Conservation (phyloP, 2,113 vertebrate species). For the Ploceus nigricollis region DNA sequence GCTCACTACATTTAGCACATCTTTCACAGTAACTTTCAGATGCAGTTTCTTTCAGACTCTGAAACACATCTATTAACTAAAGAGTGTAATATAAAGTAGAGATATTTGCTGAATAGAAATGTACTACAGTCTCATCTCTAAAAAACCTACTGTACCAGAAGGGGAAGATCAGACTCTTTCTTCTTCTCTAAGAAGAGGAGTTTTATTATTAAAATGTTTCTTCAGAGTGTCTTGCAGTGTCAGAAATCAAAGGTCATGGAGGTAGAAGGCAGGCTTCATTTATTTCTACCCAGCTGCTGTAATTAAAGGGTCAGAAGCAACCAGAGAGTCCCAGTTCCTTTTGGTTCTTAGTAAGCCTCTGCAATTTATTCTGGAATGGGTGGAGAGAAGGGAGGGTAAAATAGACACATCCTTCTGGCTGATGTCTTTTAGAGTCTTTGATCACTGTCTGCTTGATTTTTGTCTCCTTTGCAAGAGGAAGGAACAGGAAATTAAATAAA, state of each 20-base stretch:
- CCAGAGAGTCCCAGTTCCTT: background rate
- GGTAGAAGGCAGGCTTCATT: slow-evolving; percentile 44
- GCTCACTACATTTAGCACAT: background rate
- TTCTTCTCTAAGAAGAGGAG: background rate
- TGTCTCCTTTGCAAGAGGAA: slow-evolving; percentile 12
- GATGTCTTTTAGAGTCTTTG: slow-evolving; percentile 52
- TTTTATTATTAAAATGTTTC: slow-evolving; percentile 13
- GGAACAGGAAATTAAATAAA: slow-evolving; percentile 19
- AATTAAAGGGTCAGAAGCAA: slow-evolving; percentile 63
- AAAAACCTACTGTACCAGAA: background rate
- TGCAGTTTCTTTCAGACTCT: background rate
- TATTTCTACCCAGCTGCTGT: slow-evolving; percentile 52
- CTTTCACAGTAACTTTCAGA: background rate
- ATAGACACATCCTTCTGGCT: slow-evolving; percentile 32
- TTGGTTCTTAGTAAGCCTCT: slow-evolving; percentile 42
- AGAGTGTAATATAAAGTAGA: background rate
- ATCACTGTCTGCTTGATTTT: slow-evolving; percentile 6
- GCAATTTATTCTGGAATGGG: slow-evolving; percentile 43
- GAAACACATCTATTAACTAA: background rate
- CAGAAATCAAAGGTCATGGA: slow-evolving; percentile 42
- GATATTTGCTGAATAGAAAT: background rate
- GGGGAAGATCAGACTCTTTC: background rate
- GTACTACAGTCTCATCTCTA: background rate
- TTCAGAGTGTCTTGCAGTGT: background rate
- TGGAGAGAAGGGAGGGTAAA: slow-evolving; percentile 3